phyloP scores from a whole-genome alignment of 2,888 invertebrate genomes.

The Stomorhina lunata region DNA sequence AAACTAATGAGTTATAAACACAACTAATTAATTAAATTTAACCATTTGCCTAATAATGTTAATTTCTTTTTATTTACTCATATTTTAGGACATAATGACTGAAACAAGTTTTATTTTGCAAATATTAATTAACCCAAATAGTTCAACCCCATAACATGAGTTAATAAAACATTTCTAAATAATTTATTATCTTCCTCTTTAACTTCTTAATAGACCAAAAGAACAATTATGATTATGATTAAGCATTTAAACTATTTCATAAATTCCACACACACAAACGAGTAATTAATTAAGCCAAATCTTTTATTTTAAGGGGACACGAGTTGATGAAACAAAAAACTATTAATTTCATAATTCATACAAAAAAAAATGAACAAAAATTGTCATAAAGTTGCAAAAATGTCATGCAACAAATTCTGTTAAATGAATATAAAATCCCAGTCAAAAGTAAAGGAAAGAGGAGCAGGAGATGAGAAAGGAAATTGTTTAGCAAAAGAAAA shows the following conservation, averaged over 20 bases:
- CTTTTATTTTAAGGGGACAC: not conserved
- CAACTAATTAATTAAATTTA: too few relatives aligned
- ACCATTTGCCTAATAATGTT: too few relatives aligned
- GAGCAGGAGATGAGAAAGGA: not conserved
- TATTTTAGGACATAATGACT: too few relatives aligned
- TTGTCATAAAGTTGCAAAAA: conserved; percentile 25
- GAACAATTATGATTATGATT: not conserved
- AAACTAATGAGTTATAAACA: too few relatives aligned
- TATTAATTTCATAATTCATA: not conserved
- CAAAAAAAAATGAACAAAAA: not conserved
- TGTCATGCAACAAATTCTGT: conserved; percentile 32
- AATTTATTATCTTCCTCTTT: not conserved
- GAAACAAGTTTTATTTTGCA: too few relatives aligned
- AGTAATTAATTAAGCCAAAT: not conserved
- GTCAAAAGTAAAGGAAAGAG: not conserved
- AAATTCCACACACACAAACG: not conserved
- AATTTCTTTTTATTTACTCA: too few relatives aligned
- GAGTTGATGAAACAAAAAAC: not conserved
- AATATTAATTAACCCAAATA: not conserved
- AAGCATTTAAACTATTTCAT: not conserved
- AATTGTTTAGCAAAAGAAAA: not conserved
- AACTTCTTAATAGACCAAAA: not conserved
- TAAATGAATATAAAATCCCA: not conserved
- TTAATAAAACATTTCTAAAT: not conserved
- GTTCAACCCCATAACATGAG: not conserved